These are phyloP conservation scores for Cataglyphis livida DNA, from an alignment of 2,888 invertebrate genomes.

Conservation along the genomic window DNA sequence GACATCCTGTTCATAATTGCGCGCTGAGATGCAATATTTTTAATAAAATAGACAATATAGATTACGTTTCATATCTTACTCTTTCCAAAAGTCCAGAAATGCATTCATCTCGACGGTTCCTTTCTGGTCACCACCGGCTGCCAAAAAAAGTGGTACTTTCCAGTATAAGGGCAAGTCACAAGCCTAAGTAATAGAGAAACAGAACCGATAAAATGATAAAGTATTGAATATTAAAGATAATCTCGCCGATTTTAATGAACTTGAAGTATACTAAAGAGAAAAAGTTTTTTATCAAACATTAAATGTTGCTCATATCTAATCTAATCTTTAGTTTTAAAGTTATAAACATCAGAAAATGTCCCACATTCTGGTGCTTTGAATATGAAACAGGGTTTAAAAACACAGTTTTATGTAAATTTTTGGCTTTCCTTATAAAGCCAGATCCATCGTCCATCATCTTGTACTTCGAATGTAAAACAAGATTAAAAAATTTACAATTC, in stretches of 20 bases:
- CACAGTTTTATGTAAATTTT: neutral
- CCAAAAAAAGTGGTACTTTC: constrained; percentile 98
- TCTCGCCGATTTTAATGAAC: neutral
- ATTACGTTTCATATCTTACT: constrained; percentile 87
- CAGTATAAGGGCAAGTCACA: constrained; percentile 98
- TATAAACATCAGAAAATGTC: neutral
- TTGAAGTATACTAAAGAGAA: neutral
- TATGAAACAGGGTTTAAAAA: neutral
- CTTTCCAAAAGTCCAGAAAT: constrained; percentile 97
- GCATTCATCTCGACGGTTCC: constrained; percentile 92
- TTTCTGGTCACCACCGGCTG: constrained; percentile 92
- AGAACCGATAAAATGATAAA: neutral
- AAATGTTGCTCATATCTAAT: neutral
- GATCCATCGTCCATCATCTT: neutral
- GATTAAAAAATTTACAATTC: neutral
- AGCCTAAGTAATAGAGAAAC: constrained; percentile 87
- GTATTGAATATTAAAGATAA: neutral
- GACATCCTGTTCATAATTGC: neutral
- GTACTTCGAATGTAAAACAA: neutral
- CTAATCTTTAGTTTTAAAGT: neutral
- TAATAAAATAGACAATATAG: constrained; percentile 5
- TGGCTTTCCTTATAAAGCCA: neutral
- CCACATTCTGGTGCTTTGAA: neutral
- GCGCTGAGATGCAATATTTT: neutral
- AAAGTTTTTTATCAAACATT: neutral